A percentile compares a stretch with the other conserved stretches of the same genome.
Evolutionary conservation across 1,140 invertebrate genomes (phyloP).

Genomic region (Aphidius ervi): DNA sequence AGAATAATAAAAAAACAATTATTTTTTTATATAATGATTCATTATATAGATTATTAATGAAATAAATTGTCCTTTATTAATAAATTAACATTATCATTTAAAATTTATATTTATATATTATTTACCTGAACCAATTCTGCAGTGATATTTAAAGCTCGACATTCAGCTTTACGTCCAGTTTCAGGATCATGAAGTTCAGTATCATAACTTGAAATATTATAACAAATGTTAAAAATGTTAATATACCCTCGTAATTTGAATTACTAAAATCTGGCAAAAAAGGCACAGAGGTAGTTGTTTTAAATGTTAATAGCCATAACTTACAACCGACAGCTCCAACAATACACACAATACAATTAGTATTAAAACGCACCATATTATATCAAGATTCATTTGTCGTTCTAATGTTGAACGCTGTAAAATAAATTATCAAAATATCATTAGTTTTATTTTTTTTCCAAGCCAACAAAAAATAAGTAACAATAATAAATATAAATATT

Average conservation of each 20-base stretch:
- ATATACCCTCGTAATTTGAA: slow-evolving; percentile 74
- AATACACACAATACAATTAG: slow-evolving; percentile 85
- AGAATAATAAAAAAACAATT: too few relatives aligned
- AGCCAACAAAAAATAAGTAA: too few relatives aligned
- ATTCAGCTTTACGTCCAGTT: slow-evolving; percentile 85
- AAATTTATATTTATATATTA: too few relatives aligned
- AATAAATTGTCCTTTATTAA: too few relatives aligned
- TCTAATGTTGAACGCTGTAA: slow-evolving; percentile 78
- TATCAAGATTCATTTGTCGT: slow-evolving; percentile 90
- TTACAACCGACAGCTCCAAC: slow-evolving; percentile 86
- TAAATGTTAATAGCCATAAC: slow-evolving; percentile 71
- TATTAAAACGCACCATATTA: slow-evolving; percentile 94
- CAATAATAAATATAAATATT: too few relatives aligned
- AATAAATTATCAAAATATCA: background rate
- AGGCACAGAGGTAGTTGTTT: slow-evolving; percentile 52
- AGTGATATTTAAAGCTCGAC: slow-evolving; percentile 92
- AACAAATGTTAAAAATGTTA: slow-evolving; percentile 92
- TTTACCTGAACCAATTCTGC: slow-evolving; percentile 88
- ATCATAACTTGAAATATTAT: slow-evolving; percentile 93
- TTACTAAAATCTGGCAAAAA: slow-evolving; percentile 59
- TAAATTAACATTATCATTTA: too few relatives aligned
- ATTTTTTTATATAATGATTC: too few relatives aligned
- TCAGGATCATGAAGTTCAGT: slow-evolving; percentile 77
- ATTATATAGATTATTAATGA: too few relatives aligned
- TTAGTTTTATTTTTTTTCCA: background rate